Evolutionary conservation across 2,797 vertebrate genomes (phyloP).

Genomic region (Calcarius lapponicus): DNA sequence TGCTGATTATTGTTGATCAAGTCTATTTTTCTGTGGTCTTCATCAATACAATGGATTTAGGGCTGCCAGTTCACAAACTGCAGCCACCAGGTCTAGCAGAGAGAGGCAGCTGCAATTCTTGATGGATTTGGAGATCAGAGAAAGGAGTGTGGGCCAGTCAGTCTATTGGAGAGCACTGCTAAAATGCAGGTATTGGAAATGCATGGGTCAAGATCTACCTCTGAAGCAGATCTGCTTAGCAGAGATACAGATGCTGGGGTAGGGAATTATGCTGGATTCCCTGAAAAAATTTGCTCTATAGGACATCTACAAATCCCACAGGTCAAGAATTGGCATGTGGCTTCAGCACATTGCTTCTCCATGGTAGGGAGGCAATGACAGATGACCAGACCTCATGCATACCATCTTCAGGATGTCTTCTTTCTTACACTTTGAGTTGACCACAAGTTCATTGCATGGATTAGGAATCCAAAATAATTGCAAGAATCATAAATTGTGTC

Average conservation of each 20-base stretch:
- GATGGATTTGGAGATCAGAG: not conserved
- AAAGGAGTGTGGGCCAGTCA: not conserved
- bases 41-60: not conserved
- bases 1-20: not conserved
- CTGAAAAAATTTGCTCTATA: not conserved
- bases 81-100: not conserved
- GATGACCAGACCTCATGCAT: not conserved
- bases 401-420: not conserved
- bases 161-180: not conserved
- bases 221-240: not conserved
- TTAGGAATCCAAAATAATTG: not conserved
- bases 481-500: not conserved
- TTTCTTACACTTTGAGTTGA: not conserved
- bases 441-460: not conserved
- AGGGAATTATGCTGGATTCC: not conserved
- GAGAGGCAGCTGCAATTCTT: not conserved
- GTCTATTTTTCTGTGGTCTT: not conserved
- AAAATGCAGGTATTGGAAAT: not conserved
- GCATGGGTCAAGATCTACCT: not conserved
- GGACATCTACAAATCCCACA: not conserved
- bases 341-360: not conserved
- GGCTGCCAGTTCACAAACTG: not conserved
- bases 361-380: not conserved
- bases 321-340: not conserved
- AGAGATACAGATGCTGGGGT: not conserved